phyloP scores from a whole-genome alignment of 2,113 vertebrate genomes.

The Lates calcarifer region DNA sequence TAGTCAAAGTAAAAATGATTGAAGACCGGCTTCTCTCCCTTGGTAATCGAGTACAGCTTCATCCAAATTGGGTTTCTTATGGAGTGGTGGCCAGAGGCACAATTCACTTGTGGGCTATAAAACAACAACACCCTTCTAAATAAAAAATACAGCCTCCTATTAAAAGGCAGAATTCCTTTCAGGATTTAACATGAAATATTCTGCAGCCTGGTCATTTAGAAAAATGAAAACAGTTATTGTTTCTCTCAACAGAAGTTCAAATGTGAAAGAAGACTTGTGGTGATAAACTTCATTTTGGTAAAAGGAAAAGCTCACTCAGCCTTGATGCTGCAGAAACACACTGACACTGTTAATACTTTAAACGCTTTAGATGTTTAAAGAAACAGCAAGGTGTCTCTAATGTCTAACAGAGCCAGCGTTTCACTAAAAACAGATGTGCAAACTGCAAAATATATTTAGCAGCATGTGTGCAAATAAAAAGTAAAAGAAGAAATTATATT shows the following conservation, averaged over 20 bases:
- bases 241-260: not conserved
- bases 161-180: not conserved
- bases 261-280: not conserved
- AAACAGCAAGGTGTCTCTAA: too few relatives aligned
- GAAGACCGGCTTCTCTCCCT: constrained; percentile 13
- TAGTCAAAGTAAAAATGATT: constrained; percentile 60
- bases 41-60: constrained; percentile 19
- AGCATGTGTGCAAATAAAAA: too few relatives aligned
- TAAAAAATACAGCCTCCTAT: constrained; percentile 10
- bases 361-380: not conserved
- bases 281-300: not conserved
- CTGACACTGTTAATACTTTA: not conserved
- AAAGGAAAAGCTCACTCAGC: not conserved
- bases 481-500: too few relatives aligned
- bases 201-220: not conserved
- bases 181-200: constrained; percentile 21
- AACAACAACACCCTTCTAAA: constrained; percentile 22
- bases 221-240: not conserved
- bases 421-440: too few relatives aligned
- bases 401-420: too few relatives aligned
- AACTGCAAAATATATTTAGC: too few relatives aligned
- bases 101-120: constrained; percentile 48
- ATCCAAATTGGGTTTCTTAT: constrained; percentile 22
- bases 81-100: constrained; percentile 18
- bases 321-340: not conserved